A percentile compares a stretch with the other conserved stretches of the same genome.
phyloP scores from a whole-genome alignment of 2,113 vertebrate genomes.

The Otus sunia region DNA sequence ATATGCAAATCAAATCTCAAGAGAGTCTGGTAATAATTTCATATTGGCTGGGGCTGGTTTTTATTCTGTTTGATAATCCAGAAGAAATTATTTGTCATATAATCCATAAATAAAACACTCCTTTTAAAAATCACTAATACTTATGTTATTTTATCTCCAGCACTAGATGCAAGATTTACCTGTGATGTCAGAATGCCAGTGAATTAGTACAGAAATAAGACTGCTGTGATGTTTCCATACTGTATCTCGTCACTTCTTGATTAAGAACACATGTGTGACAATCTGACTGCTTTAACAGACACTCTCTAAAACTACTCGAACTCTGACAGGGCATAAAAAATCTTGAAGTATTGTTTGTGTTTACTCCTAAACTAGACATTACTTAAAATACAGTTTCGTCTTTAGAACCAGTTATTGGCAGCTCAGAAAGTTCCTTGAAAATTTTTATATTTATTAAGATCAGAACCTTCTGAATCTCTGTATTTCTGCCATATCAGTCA shows the following conservation, averaged over 20 bases:
- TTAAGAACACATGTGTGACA: neutral
- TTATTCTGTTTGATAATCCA: neutral
- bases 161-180: neutral
- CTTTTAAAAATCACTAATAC: neutral
- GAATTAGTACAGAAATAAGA: neutral
- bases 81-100: neutral
- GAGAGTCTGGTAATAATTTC: neutral
- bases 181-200: neutral
- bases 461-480: neutral
- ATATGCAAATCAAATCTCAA: neutral
- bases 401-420: neutral
- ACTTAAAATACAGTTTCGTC: neutral
- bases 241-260: neutral
- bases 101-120: neutral
- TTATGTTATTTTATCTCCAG: neutral
- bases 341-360: neutral
- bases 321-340: neutral
- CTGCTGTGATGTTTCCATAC: neutral
- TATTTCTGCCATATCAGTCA: neutral
- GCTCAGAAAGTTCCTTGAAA: neutral
- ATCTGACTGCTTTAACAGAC: neutral
- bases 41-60: neutral
- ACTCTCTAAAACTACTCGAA: neutral
- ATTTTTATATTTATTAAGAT: neutral
- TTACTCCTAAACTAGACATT: neutral